Evolutionary conservation across 1,140 invertebrate species (phyloP).

Genomic region (Ectropis grisescens): DNA sequence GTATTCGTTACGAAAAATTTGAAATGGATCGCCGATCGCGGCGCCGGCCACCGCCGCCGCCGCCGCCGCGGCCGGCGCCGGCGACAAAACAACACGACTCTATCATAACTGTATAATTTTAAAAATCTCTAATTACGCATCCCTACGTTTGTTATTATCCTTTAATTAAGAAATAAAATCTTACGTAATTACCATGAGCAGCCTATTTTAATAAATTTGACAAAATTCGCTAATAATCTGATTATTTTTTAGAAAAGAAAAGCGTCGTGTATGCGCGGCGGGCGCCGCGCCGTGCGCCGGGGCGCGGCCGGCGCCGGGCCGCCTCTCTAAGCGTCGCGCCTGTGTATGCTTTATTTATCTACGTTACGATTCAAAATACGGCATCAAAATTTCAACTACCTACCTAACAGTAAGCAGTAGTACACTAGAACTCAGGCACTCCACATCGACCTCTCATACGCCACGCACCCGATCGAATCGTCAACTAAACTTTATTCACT

Average conservation of each 20-base stretch:
- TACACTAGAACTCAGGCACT: constrained; percentile 64
- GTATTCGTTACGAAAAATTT: constrained; percentile 63
- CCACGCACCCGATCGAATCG: constrained; percentile 55
- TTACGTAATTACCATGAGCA: constrained; percentile 66
- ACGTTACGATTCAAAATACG: constrained; percentile 63
- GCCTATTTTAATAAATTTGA: constrained; percentile 66
- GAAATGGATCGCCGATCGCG: constrained; percentile 30
- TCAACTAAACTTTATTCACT: constrained; percentile 62
- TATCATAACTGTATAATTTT: constrained; percentile 70
- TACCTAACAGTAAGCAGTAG: constrained; percentile 69
- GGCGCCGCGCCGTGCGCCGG: constrained; percentile 14
- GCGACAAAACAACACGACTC: constrained; percentile 48
- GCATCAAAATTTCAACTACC: constrained; percentile 68
- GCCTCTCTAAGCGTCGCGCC: constrained; percentile 44
- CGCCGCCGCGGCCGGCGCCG: constrained; percentile 8
- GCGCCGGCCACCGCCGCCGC: constrained; percentile 2
- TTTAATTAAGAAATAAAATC: constrained; percentile 70
- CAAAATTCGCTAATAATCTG: constrained; percentile 60
- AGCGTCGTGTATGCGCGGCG: constrained; percentile 28
- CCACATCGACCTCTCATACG: constrained; percentile 61
- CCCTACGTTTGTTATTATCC: constrained; percentile 66
- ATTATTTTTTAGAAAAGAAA: constrained; percentile 60
- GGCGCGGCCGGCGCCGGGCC: constrained; percentile 15
- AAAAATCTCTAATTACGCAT: constrained; percentile 70
- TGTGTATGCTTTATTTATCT: constrained; percentile 54